Base-by-base conservation (phyloP, 2,113 vertebrate species). In the Panthera tigris region DNA sequence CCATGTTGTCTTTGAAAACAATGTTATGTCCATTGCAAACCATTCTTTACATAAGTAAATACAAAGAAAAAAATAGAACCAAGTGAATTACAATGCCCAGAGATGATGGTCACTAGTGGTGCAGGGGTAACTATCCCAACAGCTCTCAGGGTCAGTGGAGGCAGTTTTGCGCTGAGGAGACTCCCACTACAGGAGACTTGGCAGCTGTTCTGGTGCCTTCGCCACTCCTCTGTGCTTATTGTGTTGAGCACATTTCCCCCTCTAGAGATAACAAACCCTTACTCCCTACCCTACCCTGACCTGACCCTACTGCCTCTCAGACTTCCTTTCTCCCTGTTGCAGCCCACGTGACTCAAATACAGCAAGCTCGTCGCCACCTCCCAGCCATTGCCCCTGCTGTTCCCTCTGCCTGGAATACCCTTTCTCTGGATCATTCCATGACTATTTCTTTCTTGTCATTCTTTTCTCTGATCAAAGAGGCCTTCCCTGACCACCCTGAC, bases 51-150 rank as follows among this genome's bases (percentile, higher is more conserved):
- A 29, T 89, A 81, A 95, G 33, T 68, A 82, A 97, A 92, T 69
- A 66, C 50, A 71, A 95, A 96, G 33, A 94, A 65, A 55, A 92
- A 95, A 94, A 76, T 33, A 81, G 81, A 89, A 45, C 10, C 36
- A 25, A 36, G 50, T 83, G 31, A 92, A 61, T 57, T 29, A 55
- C 69, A 93, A 80, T 36, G n/a, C 52, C 63, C 36, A 48, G 79
- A 68, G 14, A 36, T 65, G 66, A 78, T 8, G 8, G 27, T 61
- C 52, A 36, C 69, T 84, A 12, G 57, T 41, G 12, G 21, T 7
- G 2, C 9, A 66, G 61, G 88, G n/a, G 8, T n/a, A 48, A 23
- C 69, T 73, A 25, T 29, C 7, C 27, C 16, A 25, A 45, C 45
- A 50, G 74, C 68, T 69, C 39, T 71, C 68, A 6, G 45, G 86